Evolutionary conservation across 2,797 vertebrate species (phyloP).

Genomic region (Hyperoplus immaculatus): DNA sequence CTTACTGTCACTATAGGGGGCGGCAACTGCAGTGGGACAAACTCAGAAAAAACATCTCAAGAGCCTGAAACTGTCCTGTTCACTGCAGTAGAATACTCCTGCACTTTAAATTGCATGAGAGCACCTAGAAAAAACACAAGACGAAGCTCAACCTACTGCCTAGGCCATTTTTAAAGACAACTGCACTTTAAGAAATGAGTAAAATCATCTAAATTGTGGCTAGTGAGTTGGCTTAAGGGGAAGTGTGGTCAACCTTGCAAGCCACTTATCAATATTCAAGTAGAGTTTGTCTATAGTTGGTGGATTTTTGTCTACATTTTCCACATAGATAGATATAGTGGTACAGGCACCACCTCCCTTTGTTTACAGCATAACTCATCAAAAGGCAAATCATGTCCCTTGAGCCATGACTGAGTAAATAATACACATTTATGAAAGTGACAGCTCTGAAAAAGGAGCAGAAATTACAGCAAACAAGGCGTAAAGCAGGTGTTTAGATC

Average conservation of each 20-base stretch:
- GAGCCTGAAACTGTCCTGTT: neutral
- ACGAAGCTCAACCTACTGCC: slow-evolving; percentile 6
- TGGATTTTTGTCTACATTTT: neutral
- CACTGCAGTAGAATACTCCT: neutral
- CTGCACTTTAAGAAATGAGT: neutral
- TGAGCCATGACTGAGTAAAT: neutral
- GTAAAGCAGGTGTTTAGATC: slow-evolving; percentile 2
- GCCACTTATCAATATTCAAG: neutral
- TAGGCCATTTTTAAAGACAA: neutral
- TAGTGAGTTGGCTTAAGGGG: neutral
- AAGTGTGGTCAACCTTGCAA: neutral
- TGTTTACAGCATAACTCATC: neutral
- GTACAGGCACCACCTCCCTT: neutral
- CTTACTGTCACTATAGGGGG: slow-evolving; percentile 19
- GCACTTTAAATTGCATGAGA: neutral
- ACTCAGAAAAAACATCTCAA: neutral
- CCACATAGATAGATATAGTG: neutral
- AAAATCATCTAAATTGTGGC: neutral
- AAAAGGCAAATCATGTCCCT: neutral
- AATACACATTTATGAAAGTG: neutral
- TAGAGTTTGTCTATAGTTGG: neutral
- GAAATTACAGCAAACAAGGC: neutral
- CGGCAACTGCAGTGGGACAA: neutral
- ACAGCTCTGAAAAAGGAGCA: neutral
- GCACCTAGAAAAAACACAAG: neutral